Conservation (phyloP, 1,140 invertebrate genomes). For the Doryteuthis pealeii region DNA sequence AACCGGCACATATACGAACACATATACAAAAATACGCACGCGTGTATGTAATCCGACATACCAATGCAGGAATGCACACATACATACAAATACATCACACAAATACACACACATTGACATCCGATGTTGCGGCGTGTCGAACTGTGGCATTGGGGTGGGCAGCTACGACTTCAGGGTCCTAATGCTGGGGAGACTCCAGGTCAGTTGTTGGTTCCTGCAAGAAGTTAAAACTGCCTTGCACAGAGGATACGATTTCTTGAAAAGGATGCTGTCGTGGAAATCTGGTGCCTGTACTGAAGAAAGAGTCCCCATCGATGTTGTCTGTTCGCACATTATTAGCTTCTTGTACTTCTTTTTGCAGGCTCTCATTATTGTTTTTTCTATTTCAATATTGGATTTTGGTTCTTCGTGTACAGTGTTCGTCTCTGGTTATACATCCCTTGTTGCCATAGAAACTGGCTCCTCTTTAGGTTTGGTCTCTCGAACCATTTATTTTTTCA, state of each 20-base stretch:
- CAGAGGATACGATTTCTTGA: slow-evolving; percentile 54
- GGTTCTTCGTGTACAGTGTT: neutral
- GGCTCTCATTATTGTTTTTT: slow-evolving; percentile 12
- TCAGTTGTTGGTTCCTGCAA: slow-evolving; percentile 60
- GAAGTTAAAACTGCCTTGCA: slow-evolving; percentile 60
- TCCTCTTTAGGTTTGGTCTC: neutral
- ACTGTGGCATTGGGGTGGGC: slow-evolving; percentile 48
- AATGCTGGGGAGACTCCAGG: slow-evolving; percentile 51
- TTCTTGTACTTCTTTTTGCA: slow-evolving; percentile 19
- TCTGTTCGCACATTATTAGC: too few species aligned
- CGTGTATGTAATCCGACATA: too few species aligned
- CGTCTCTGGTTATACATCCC: slow-evolving; percentile 26
- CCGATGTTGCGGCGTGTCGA: slow-evolving; percentile 1
- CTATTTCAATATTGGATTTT: neutral
- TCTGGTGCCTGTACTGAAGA: slow-evolving; percentile 13
- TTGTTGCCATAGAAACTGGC: slow-evolving; percentile 27
- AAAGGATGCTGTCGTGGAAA: slow-evolving; percentile 39
- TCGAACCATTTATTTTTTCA: slow-evolving; percentile 11
- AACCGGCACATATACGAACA: too few species aligned
- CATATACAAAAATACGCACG: too few species aligned
- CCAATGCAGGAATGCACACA: too few species aligned
- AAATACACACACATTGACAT: slow-evolving; percentile 20
- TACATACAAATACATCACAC: too few species aligned
- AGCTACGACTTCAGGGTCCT: slow-evolving; percentile 61
- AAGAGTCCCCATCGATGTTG: slow-evolving; percentile 1